Base-by-base conservation (phyloP, 2,797 vertebrate genomes). In the Pseudochaenichthys georgianus region DNA sequence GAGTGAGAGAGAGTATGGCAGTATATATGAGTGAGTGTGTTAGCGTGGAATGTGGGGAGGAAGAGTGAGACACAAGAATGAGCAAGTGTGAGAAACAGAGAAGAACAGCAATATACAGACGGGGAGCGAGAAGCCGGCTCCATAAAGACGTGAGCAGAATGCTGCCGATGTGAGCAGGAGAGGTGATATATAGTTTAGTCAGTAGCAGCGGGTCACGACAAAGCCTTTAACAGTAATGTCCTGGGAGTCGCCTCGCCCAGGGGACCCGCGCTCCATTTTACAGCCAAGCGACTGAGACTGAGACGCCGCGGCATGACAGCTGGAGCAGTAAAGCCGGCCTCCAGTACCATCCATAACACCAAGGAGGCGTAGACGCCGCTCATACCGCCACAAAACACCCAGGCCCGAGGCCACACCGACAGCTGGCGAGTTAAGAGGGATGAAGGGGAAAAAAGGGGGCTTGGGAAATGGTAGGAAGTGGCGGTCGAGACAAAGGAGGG, bases 181-280 rank as follows among this genome's bases (percentile, higher is more conserved):
- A 87, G 86, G 89, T 92, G 92, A 94, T 94, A 91, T 91, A 93
- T 91, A 90, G 92, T 93, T 91, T 89, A 91, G 88, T 93, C 87
- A 77, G 88, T 83, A 88, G 86, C 88, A 81, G 90, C 78, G 83
- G 93, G 91, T 93, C 92, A 93, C 88, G 87, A 92, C 90, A 89
- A 92, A 92, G 88, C 89, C 88, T 94, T 93, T 93, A 93, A 94
- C 92, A 90, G 89, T 89, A 90, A 93, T 91, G 90, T 92, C 92
- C 89, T 88, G 86, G 92, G 93, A 93, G 90, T 84, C 79, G 86
- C 80, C 85, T 91, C 55, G 84, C 93, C 91, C 90, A 88, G 82
- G 92, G 92, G 91, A 90, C 85, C 87, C 51, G 80, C 75, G 89
- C 88, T 93, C 91, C 90, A 93, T 94, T 94, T 94, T 93, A 93